Evolutionary conservation across 2,797 vertebrate species (phyloP), one percentile per base, ranked within the genome.

Genomic region (Danio aesculapii): DNA sequence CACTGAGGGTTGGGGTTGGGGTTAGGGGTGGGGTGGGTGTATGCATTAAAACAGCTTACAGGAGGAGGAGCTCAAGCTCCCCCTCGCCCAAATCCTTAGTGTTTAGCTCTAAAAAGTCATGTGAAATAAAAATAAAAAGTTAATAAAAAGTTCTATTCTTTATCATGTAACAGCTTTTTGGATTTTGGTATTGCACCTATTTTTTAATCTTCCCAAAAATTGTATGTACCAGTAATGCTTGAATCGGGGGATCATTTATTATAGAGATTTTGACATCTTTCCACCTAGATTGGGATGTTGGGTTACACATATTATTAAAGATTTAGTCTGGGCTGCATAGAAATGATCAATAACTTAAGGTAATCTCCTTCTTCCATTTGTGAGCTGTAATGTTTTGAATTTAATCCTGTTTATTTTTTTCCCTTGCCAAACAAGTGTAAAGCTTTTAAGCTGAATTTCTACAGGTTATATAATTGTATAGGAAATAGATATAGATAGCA

Each of bases 241-340:
- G 50, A 13, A 78, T 73, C 59, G 64, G 77, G 12, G 11, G n/a
- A 5, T 43, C 68, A n/a, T 63, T 62, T 6, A 43, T 71, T 16
- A 77, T 61, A 16, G 16, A 64, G 2, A 46, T 4, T 57, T 84
- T 57, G 19, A 75, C 81, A n/a, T 81, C n/a, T 73, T 84, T 73
- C 74, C 79, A 81, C 4, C 59, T 72, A 6, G 68, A 19, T 8
- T 49, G 16, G 14, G 73, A 81, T 8, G 3, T 13, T 19, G 53
- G 41, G 3, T 76, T 68, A 49, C 79, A 84, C 53, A 59, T 57
- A 41, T 21, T 50, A 4, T 77, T 59, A 77, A 58, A 30, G 19
- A 39, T 49, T 73, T 77, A 16, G 64, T 19, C 17, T 71, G 41
- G 6, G 77, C 72, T 6, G 52, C 61, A 53, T 46, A 46, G 30